phyloP scores from a whole-genome alignment of 2,797 vertebrate species.

The Pantherophis vulpinus region DNA sequence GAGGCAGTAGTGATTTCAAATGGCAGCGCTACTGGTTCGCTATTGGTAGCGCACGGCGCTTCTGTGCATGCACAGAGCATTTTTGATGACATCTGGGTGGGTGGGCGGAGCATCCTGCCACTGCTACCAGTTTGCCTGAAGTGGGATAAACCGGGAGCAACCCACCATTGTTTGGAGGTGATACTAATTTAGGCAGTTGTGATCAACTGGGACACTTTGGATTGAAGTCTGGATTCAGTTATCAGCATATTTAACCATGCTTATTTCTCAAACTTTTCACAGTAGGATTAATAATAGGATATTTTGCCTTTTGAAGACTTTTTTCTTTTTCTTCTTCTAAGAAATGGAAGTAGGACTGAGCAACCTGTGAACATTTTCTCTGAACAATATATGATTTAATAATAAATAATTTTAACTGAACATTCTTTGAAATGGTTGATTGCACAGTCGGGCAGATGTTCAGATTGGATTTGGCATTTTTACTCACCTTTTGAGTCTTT shows the following conservation, averaged over 20 bases:
- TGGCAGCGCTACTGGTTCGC: no score
- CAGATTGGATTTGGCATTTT: background rate
- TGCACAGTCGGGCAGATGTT: no score
- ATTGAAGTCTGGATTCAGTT: background rate
- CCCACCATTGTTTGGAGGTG: no score
- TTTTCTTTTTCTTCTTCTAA: background rate
- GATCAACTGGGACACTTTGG: background rate
- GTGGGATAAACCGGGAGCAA: no score
- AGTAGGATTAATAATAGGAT: background rate
- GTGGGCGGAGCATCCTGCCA: no score
- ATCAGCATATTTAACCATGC: background rate
- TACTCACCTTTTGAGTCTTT: no score
- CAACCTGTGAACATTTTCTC: background rate
- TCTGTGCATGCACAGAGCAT: no score
- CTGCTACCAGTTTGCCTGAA: no score
- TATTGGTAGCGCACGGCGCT: no score
- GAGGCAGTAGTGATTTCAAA: background rate
- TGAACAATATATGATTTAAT: no score
- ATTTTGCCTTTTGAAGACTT: background rate
- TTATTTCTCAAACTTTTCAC: background rate
- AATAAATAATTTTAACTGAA: background rate
- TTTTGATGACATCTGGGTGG: no score
- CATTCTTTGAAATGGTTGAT: background rate
- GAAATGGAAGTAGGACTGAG: background rate
- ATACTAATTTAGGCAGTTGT: background rate